A percentile compares a stretch with the other conserved stretches of the same genome.
phyloP scores from a whole-genome alignment of 2,113 vertebrate genomes.

The Gymnogyps californianus region DNA sequence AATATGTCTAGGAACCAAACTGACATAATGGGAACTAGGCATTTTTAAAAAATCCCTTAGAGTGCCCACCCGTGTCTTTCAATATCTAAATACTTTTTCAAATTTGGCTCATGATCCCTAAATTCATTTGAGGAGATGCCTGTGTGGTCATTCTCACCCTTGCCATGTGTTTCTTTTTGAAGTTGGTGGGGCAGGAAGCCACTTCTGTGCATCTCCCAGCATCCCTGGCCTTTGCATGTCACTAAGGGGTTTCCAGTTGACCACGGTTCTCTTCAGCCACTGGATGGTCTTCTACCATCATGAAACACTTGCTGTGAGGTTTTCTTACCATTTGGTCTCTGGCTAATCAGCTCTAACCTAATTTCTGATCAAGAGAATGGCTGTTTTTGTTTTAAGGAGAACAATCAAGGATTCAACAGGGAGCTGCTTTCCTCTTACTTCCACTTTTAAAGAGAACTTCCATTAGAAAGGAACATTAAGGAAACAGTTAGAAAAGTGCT shows the following conservation, averaged over 20 bases:
- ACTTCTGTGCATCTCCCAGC: neutral
- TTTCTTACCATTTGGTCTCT: neutral
- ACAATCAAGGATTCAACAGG: neutral
- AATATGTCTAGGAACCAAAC: neutral
- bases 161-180: neutral
- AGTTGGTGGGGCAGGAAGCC: neutral
- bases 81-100: neutral
- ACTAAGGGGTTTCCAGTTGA: neutral
- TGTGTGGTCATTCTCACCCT: neutral
- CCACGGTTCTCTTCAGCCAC: neutral
- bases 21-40: neutral
- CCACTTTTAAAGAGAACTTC: neutral
- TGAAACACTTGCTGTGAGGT: neutral
- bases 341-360: neutral
- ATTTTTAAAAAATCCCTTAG: neutral
- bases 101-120: neutral
- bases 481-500: constrained; percentile 45
- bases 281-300: neutral
- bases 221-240: neutral
- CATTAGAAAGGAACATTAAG: neutral
- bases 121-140: neutral
- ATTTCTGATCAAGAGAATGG: neutral
- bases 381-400: neutral
- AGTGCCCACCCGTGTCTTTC: neutral
- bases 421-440: neutral